These are phyloP conservation scores for Sesamia nonagrioides DNA, from an alignment of 1,140 invertebrate genomes.

Conservation along the genomic window DNA sequence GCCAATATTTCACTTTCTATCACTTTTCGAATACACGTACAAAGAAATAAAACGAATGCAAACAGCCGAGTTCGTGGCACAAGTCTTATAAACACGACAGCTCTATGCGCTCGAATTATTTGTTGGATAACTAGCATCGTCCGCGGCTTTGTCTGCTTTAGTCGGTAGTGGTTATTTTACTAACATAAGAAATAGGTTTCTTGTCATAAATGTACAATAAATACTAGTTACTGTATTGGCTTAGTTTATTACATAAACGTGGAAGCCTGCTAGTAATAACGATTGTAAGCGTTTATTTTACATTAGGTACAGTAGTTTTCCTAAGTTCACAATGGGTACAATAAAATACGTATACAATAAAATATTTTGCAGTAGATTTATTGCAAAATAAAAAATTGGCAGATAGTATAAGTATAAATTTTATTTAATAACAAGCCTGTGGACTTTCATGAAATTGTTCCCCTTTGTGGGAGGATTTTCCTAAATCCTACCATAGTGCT, in stretches of 20 bases:
- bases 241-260: not conserved
- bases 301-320: not conserved
- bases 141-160: conserved; percentile 10
- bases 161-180: not conserved
- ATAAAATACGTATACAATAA: no score
- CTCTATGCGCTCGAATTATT: conserved; percentile 6
- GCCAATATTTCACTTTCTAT: conserved; percentile 34
- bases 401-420: no score
- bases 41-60: conserved; percentile 19
- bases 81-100: conserved; percentile 17
- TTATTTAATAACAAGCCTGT: no score
- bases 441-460: no score
- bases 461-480: no score
- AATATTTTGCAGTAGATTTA: no score
- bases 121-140: not conserved
- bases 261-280: not conserved
- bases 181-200: conserved; percentile 1
- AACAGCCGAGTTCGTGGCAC: conserved; percentile 14
- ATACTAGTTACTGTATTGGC: not conserved
- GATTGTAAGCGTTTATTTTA: not conserved
- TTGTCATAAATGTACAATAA: not conserved
- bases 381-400: no score
- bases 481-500: no score
- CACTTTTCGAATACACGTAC: conserved; percentile 22
- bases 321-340: not conserved